A percentile compares a stretch with the other conserved stretches of the same genome.
These are phyloP conservation scores for Polylopha cassiicola DNA, from an alignment of 2,888 invertebrate species.

Conservation along the genomic window DNA sequence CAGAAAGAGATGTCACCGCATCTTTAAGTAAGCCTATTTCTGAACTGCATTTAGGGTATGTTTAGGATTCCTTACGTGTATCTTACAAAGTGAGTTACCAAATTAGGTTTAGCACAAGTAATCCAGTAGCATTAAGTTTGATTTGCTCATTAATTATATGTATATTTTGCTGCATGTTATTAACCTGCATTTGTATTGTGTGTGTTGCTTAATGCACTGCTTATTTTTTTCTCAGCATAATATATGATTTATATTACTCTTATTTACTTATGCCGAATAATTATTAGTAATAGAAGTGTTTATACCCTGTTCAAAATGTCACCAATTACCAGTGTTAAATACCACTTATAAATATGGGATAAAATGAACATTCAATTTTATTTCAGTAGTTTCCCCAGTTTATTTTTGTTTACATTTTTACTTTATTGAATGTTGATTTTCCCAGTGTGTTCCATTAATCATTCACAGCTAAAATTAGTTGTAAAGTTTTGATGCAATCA, in stretches of 20 bases:
- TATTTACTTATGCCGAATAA: constrained; percentile 19
- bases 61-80: constrained; percentile 42
- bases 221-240: constrained; percentile 24
- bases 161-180: constrained; percentile 29
- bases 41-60: constrained; percentile 77
- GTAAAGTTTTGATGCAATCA: constrained; percentile 67
- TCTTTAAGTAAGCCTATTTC: constrained; percentile 61
- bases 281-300: constrained; percentile 26
- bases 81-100: constrained; percentile 28
- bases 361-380: constrained; percentile 40
- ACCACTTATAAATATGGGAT: constrained; percentile 42
- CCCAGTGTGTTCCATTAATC: constrained; percentile 63
- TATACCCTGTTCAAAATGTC: constrained; percentile 46
- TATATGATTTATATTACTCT: constrained; percentile 17
- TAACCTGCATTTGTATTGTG: constrained; percentile 23
- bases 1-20: constrained; percentile 51
- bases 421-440: constrained; percentile 47
- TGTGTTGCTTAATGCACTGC: constrained; percentile 32
- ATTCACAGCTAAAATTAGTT: constrained; percentile 58
- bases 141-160: constrained; percentile 24
- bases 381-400: constrained; percentile 1
- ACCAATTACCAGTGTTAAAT: constrained; percentile 55
- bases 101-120: constrained; percentile 39
- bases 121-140: constrained; percentile 29
- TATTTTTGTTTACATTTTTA: too few species aligned